Conservation (phyloP, 2,113 vertebrate genomes). For the Xenus cinereus region DNA sequence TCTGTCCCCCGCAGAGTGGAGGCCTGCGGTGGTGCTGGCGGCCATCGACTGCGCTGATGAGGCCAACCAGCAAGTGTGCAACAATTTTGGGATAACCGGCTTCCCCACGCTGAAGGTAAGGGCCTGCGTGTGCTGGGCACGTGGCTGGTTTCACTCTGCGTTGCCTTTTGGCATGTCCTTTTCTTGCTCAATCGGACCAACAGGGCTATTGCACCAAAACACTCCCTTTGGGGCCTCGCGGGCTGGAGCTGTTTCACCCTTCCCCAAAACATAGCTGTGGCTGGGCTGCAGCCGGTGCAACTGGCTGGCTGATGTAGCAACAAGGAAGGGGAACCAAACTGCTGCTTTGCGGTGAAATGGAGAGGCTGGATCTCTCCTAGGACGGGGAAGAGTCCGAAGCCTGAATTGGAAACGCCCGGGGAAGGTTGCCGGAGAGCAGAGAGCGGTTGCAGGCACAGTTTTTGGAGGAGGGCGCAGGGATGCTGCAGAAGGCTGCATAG, state of each 20-base stretch:
- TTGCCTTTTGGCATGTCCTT: neutral
- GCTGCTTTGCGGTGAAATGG: fast-evolving
- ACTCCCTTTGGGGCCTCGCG: neutral
- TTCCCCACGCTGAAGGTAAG: slow-evolving; percentile 75
- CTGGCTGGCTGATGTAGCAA: neutral
- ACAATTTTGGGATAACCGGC: slow-evolving; percentile 62
- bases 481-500: neutral
- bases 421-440: neutral
- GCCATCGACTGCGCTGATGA: slow-evolving; percentile 71
- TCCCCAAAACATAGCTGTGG: neutral
- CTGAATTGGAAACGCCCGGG: neutral
- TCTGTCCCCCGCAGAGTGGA: slow-evolving; percentile 62
- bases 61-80: slow-evolving; percentile 61
- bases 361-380: neutral
- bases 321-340: neutral
- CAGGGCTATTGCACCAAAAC: neutral
- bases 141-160: neutral
- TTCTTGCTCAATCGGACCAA: neutral
- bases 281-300: fast-evolving
- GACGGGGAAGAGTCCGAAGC: neutral
- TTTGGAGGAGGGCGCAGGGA: neutral
- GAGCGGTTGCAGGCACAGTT: fast-evolving
- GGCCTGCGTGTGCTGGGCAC: fast-evolving
- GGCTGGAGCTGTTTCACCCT: neutral
- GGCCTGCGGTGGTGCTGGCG: slow-evolving; percentile 63